Evolutionary conservation across 1,140 invertebrate genomes (phyloP).

Genomic region (Aphis craccivora): DNA sequence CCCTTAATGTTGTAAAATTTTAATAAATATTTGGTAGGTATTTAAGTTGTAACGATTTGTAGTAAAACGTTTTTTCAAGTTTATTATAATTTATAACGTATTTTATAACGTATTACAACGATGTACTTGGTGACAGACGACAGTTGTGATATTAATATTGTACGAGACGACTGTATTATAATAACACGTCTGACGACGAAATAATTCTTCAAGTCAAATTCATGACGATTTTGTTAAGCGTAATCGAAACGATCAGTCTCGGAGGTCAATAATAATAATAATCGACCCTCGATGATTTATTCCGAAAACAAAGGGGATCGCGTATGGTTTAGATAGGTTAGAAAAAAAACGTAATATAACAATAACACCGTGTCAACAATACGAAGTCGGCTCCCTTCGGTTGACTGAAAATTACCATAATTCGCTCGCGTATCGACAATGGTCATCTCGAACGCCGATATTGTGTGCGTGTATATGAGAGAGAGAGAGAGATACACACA

Average conservation of each 20-base stretch:
- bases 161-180: not conserved
- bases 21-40: not conserved
- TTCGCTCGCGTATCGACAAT: slow-evolving; percentile 22
- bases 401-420: slow-evolving; percentile 37
- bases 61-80: not conserved
- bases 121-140: not conserved
- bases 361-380: slow-evolving; percentile 48
- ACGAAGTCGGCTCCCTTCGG: not conserved
- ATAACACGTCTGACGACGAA: not conserved
- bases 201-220: not conserved
- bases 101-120: not conserved
- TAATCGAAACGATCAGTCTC: slow-evolving; percentile 31
- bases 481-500: not conserved
- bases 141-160: not conserved
- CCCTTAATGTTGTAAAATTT: not conserved
- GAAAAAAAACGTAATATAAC: slow-evolving; percentile 15
- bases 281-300: slow-evolving; percentile 38
- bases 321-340: not conserved
- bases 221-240: not conserved
- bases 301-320: slow-evolving; percentile 43
- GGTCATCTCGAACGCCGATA: slow-evolving; percentile 45
- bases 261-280: not conserved
- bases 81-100: too few species aligned
- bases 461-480: too few species aligned
- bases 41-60: not conserved